Evolutionary conservation across 2,888 invertebrate genomes (phyloP).

Genomic region (Lochmaea capreae): DNA sequence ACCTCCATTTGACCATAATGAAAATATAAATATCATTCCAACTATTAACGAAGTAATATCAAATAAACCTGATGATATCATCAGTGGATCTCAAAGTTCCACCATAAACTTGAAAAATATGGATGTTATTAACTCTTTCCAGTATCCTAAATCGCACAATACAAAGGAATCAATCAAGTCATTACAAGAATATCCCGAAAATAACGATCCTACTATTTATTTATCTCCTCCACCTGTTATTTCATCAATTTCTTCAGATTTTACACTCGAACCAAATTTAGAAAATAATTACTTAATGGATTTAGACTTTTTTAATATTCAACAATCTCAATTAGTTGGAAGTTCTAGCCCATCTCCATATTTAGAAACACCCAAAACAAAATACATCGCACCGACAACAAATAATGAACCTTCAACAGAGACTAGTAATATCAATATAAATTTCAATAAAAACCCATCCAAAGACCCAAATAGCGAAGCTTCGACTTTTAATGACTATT

Average conservation of each 20-base stretch:
- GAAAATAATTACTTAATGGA: background rate
- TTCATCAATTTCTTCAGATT: background rate
- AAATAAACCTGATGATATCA: background rate
- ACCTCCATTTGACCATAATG: background rate
- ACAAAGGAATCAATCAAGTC: background rate
- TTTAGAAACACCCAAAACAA: conserved; percentile 20
- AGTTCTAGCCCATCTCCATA: conserved; percentile 2
- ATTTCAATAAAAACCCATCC: background rate
- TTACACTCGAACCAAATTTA: background rate
- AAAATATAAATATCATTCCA: background rate
- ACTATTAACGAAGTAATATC: background rate
- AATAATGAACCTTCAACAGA: background rate
- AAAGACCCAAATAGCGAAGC: background rate
- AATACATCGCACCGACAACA: background rate
- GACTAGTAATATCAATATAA: background rate
- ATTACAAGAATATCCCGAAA: background rate
- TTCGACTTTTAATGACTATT: background rate
- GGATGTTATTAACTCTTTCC: background rate
- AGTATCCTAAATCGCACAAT: background rate
- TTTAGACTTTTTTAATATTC: background rate
- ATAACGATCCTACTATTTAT: background rate
- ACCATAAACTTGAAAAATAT: background rate
- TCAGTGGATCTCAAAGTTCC: background rate
- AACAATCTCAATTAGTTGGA: background rate
- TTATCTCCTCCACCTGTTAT: conserved; percentile 4